Conservation (phyloP, 2,797 vertebrate genomes). For the Channallabes apus region DNA sequence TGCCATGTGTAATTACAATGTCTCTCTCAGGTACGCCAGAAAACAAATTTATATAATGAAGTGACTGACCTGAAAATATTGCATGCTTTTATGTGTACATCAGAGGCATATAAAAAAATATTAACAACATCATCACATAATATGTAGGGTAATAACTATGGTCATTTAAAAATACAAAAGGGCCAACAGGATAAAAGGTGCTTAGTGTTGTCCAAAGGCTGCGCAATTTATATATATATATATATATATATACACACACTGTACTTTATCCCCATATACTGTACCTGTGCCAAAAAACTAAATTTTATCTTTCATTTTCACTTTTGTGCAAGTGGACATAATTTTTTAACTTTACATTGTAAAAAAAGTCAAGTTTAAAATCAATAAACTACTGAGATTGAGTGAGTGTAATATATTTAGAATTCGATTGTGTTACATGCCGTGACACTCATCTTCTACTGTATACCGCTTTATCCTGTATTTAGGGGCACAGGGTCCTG, state of each 20-base stretch:
- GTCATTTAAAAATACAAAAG: not conserved
- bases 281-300: too few relatives aligned
- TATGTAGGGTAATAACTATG: not conserved
- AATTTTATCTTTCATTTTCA: not conserved
- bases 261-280: not conserved
- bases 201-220: not conserved
- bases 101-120: slow-evolving; percentile 23
- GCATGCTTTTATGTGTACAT: slow-evolving; percentile 17
- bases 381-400: not conserved
- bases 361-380: not conserved
- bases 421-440: too few relatives aligned
- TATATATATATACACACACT: too few relatives aligned
- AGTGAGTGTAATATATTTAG: too few relatives aligned
- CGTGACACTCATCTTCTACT: too few relatives aligned
- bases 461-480: too few relatives aligned
- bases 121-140: slow-evolving; percentile 17
- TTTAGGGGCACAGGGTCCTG: too few relatives aligned
- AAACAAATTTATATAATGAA: slow-evolving; percentile 22
- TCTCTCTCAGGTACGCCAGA: slow-evolving; percentile 34
- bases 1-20: slow-evolving; percentile 58
- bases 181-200: not conserved
- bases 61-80: slow-evolving; percentile 14
- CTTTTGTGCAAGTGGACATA: not conserved
- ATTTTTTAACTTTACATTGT: not conserved
- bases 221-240: not conserved